phyloP scores from a whole-genome alignment of 2,888 invertebrate genomes.

The Pyralis farinalis region DNA sequence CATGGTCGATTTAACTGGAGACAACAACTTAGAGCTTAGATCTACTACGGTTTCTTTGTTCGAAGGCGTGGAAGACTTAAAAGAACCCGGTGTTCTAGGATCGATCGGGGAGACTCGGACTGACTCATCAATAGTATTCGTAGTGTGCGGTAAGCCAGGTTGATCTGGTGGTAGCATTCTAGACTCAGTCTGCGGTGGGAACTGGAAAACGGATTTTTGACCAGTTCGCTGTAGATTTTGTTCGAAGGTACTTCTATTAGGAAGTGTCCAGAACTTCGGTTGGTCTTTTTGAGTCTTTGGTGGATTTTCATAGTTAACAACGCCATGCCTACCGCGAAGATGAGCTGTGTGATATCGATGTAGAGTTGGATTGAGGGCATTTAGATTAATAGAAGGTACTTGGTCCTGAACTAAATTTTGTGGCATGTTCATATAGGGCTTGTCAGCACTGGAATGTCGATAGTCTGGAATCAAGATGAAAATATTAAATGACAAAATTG shows the following conservation, averaged over 20 bases:
- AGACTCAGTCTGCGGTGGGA: constrained; percentile 32
- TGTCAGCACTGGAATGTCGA: constrained; percentile 84
- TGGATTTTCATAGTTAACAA: constrained; percentile 50
- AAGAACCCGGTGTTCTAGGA: constrained; percentile 80
- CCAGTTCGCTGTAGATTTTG: constrained; percentile 25
- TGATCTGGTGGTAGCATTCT: constrained; percentile 27
- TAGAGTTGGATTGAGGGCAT: constrained; percentile 48
- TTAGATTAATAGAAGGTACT: constrained; percentile 45
- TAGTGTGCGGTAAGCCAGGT: constrained; percentile 13
- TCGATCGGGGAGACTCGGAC: constrained; percentile 85
- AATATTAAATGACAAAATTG: neutral
- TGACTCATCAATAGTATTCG: constrained; percentile 50
- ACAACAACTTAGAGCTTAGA: constrained; percentile 75
- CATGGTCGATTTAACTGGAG: constrained; percentile 87
- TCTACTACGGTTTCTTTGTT: constrained; percentile 72
- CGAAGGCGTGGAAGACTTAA: constrained; percentile 86
- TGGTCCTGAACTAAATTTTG: constrained; percentile 42
- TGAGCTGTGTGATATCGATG: constrained; percentile 56
- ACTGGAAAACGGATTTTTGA: constrained; percentile 33
- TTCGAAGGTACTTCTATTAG: constrained; percentile 53
- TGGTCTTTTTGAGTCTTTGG: constrained; percentile 43
- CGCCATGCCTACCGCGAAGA: constrained; percentile 55
- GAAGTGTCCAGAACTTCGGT: constrained; percentile 82
- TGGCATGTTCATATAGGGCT: constrained; percentile 53
- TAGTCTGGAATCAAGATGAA: constrained; percentile 67